phyloP scores from a whole-genome alignment of 2,113 vertebrate species.

The Ia io region DNA sequence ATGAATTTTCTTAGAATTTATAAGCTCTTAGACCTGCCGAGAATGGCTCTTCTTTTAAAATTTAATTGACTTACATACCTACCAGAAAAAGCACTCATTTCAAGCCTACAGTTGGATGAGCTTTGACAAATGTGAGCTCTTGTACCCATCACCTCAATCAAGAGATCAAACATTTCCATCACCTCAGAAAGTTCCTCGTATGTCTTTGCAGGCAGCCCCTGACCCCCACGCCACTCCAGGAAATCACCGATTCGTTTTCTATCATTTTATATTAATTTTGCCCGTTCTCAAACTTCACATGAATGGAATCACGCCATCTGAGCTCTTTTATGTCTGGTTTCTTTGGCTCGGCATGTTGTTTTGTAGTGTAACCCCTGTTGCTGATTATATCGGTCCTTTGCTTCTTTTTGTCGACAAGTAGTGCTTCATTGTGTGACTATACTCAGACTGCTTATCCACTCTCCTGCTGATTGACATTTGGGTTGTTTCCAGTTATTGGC shows the following conservation, averaged over 20 bases:
- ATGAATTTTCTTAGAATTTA: background rate
- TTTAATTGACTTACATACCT: background rate
- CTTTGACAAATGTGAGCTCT: background rate
- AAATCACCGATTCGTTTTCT: background rate
- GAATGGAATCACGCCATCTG: too few species aligned
- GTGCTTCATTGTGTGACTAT: fast-evolving
- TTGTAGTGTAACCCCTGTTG: background rate
- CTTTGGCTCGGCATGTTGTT: background rate
- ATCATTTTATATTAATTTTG: background rate
- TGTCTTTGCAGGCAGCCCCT: background rate
- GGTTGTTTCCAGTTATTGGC: too few species aligned
- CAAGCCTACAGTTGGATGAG: background rate
- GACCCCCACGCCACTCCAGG: fast-evolving
- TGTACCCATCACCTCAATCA: background rate
- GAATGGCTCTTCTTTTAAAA: background rate
- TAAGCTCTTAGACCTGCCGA: background rate
- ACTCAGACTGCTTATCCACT: background rate
- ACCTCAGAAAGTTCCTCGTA: background rate
- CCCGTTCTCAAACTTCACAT: too few species aligned
- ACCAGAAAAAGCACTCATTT: background rate
- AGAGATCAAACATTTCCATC: background rate
- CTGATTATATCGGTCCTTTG: too few species aligned
- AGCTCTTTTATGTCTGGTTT: too few species aligned
- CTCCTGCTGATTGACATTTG: background rate
- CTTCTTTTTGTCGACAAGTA: background rate